Evolutionary conservation across 2,888 invertebrate species (phyloP).

Genomic region (Brachynemurus nebulosus): DNA sequence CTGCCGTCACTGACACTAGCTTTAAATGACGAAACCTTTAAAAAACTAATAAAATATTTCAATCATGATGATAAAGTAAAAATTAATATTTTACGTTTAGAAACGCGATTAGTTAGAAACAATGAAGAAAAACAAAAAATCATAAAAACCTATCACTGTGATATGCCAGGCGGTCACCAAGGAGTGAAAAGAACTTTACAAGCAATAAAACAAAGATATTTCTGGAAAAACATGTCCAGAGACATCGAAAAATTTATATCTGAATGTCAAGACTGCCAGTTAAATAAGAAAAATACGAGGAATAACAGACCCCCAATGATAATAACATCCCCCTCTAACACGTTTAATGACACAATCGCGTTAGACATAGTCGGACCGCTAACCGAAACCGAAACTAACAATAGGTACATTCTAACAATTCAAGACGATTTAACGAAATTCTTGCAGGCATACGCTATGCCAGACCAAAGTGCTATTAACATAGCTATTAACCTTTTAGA

Average conservation of each 20-base stretch:
- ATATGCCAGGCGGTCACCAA: conserved; percentile 15
- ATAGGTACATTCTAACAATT: not conserved
- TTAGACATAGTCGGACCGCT: not conserved
- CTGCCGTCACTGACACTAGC: too few relatives aligned
- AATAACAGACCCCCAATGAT: not conserved
- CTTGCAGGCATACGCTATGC: not conserved
- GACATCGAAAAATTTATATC: too few relatives aligned
- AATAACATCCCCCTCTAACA: not conserved
- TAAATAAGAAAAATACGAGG: too few relatives aligned
- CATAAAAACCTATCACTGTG: conserved; percentile 11
- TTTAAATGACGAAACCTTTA: too few relatives aligned
- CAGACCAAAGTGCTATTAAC: too few relatives aligned
- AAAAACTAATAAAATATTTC: too few relatives aligned
- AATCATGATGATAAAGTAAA: too few relatives aligned
- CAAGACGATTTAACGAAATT: not conserved
- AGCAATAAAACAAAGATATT: conserved; percentile 11
- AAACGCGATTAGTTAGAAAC: too few relatives aligned
- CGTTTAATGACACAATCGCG: not conserved
- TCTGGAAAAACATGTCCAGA: conserved; percentile 14
- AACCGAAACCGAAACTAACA: not conserved
- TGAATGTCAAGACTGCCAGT: too few relatives aligned
- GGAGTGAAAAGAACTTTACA: conserved; percentile 15
- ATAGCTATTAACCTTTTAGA: too few relatives aligned
- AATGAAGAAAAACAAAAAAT: too few relatives aligned
- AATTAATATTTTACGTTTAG: too few relatives aligned